Evolutionary conservation across 2,113 vertebrate genomes (phyloP).

Genomic region (Castor canadensis): DNA sequence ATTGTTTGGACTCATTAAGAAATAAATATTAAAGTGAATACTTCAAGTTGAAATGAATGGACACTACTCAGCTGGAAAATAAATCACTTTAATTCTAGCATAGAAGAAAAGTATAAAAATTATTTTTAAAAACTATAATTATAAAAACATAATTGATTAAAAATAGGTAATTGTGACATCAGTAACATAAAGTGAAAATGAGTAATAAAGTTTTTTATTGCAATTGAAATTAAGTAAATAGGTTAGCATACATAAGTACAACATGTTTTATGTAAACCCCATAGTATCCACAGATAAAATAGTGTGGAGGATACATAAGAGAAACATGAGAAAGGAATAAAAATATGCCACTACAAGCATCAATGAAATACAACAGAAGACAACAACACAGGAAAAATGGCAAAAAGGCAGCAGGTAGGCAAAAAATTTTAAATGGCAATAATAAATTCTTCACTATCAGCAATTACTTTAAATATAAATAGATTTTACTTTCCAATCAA

Average conservation of each 20-base stretch:
- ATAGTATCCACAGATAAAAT: not conserved
- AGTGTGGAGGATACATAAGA: not conserved
- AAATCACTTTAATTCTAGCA: not conserved
- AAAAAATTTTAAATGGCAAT: not conserved
- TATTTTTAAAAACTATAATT: not conserved
- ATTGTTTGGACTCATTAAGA: not conserved
- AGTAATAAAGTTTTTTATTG: not conserved
- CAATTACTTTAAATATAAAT: not conserved
- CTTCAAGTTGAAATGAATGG: not conserved
- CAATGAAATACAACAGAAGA: not conserved
- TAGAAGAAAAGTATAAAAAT: not conserved
- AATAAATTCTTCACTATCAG: not conserved
- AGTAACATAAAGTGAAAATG: not conserved
- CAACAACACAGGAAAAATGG: not conserved
- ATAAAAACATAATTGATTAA: not conserved
- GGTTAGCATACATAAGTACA: not conserved
- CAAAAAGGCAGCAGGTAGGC: not conserved
- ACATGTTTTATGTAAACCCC: not conserved
- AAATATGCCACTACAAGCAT: not conserved
- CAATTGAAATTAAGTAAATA: not conserved
- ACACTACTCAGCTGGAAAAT: not conserved
- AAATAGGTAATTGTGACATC: not conserved
- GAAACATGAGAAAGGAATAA: not conserved
- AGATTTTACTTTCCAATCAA: not conserved
- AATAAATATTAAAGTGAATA: not conserved